These are phyloP conservation scores for Zoanthus solanderi DNA, from an alignment of 92 coral and sea anemone genomes.

Conservation along the genomic window DNA sequence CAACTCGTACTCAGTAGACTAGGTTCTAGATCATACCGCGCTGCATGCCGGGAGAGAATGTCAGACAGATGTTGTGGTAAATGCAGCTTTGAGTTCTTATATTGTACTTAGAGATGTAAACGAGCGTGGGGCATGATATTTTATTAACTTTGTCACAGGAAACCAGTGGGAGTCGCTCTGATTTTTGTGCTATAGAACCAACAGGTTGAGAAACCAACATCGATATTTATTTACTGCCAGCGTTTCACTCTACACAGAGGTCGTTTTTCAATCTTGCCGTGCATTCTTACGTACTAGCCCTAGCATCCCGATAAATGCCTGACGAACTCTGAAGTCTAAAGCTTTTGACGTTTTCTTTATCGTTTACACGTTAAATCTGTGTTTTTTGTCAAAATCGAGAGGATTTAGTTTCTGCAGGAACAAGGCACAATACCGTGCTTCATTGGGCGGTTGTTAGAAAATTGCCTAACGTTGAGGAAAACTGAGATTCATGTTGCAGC, in stretches of 20 bases:
- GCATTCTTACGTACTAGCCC: background rate
- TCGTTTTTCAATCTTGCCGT: background rate
- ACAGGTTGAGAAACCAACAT: slow-evolving; percentile 23
- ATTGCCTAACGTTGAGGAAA: slow-evolving; percentile 1
- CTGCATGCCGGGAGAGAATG: slow-evolving; percentile 42
- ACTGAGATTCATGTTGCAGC: background rate
- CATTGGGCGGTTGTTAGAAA: background rate
- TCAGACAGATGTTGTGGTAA: slow-evolving; percentile 44
- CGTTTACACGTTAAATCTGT: background rate
- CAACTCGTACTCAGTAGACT: background rate
- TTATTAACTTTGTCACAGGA: background rate
- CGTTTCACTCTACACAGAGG: background rate
- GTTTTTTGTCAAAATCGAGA: background rate
- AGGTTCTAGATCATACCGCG: slow-evolving; percentile 1
- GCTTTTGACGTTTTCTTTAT: background rate
- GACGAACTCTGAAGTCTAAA: background rate
- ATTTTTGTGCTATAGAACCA: slow-evolving; percentile 31
- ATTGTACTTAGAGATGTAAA: background rate
- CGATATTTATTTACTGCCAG: background rate
- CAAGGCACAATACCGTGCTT: background rate
- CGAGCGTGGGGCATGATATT: background rate
- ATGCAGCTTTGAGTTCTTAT: background rate
- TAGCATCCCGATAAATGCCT: background rate
- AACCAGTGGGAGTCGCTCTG: background rate
- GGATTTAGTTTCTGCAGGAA: background rate